These are phyloP conservation scores for Apoda limacodes DNA, from an alignment of 2,888 invertebrate species.

Conservation along the genomic window DNA sequence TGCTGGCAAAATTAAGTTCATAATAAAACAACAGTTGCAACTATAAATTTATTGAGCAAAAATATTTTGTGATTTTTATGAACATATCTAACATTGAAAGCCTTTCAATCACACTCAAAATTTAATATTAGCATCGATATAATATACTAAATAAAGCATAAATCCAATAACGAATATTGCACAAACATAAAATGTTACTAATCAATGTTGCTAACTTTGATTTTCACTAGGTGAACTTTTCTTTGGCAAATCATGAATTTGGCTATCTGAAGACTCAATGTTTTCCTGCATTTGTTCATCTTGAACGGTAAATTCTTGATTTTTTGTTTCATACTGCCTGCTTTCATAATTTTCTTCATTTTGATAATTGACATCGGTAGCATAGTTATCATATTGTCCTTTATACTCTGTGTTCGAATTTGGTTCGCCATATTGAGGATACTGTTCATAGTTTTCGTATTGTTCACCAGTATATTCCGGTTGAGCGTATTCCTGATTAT, in stretches of 20 bases:
- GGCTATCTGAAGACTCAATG: conserved; percentile 21
- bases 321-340: conserved; percentile 23
- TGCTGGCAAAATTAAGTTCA: no score
- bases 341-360: conserved; percentile 36
- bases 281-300: conserved; percentile 18
- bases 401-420: conserved; percentile 41
- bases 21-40: conserved; percentile 16
- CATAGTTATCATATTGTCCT: conserved; percentile 38
- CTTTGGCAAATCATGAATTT: no score
- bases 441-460: conserved; percentile 43
- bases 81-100: no score
- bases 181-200: conserved; percentile 29
- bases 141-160: conserved; percentile 26
- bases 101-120: no score
- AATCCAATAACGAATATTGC: conserved; percentile 44
- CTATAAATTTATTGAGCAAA: conserved; percentile 27
- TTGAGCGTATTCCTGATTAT: conserved; percentile 33
- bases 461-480: conserved; percentile 37
- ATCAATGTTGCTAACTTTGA: conserved; percentile 45
- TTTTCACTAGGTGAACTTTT: conserved; percentile 33
- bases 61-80: conserved; percentile 14
- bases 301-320: conserved; percentile 28
- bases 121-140: no score
- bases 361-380: conserved; percentile 37
- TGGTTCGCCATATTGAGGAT: conserved; percentile 36